Base-by-base conservation (phyloP, 2,113 vertebrate genomes). In the Bufo bufo region DNA sequence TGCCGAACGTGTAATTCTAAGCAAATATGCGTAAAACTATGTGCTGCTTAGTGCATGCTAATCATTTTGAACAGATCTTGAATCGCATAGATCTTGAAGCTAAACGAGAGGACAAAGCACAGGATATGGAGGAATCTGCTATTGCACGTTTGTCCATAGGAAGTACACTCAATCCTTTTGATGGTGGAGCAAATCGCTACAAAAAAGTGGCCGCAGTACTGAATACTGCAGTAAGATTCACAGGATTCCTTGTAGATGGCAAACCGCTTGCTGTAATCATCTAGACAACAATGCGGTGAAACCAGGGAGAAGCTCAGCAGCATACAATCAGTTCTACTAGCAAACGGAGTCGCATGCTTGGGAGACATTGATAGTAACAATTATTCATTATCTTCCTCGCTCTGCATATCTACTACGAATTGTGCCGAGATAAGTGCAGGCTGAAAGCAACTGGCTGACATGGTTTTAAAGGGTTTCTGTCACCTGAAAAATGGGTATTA, bases 351-450 rank as follows among this genome's bases (percentile, higher is more conserved):
- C 49, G 72, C 72, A 0, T 49, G 9, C 20, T 75, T 49, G 16
- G 72, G 17, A 47, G 43, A 74, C 71, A 47, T 47, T 47, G 71
- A 17, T 49, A 74, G 71, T 45, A 19, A 49, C 71, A 74, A 47
- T 47, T 45, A 74, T 74, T 50, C 49, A 75, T 75, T 47, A 75
- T 75, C 72, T 75, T 50, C 50, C 45, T 9, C 72, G 9, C 50
- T 50, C 8, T 20, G 47, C 20, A 47, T 75, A 75, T 75, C 72
- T 75, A 75, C 49, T 75, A 75, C 14, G 49, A 49, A 43, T 75
- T 49, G 45, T 75, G 72, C 72, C 20, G 72, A 75, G 17, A 75
- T 75, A 75, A 75, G 72, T 47, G 50, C 16, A 20, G 72, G 72
- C 17, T 75, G 72, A 8, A 20, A 75, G 9, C 72, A 50, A 20